phyloP scores from a whole-genome alignment of 2,797 vertebrate genomes.

The Xenentodon cancila region DNA sequence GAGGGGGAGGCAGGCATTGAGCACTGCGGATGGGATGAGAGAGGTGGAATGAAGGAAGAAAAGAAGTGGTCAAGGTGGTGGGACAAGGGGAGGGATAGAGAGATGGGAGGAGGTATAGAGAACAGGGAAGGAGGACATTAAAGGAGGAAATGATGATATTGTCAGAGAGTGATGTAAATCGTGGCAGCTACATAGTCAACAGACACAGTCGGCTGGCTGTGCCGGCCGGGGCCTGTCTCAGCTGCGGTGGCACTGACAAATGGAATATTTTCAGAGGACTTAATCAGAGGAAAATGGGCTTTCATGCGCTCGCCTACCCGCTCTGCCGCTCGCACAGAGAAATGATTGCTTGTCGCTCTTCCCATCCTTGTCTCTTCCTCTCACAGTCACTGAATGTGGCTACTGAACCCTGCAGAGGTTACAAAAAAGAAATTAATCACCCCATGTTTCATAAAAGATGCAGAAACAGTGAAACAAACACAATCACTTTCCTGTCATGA shows the following conservation, averaged over 20 bases:
- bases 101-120: slow-evolving; percentile 65
- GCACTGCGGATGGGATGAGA: slow-evolving; percentile 51
- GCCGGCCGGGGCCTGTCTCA: slow-evolving; percentile 78
- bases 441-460: slow-evolving; percentile 58
- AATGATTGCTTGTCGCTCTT: slow-evolving; percentile 84
- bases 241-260: slow-evolving; percentile 91
- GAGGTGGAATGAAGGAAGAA: slow-evolving; percentile 22
- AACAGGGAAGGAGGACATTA: slow-evolving; percentile 84
- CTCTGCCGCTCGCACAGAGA: slow-evolving; percentile 86
- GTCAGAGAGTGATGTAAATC: slow-evolving; percentile 93
- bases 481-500: slow-evolving; percentile 34
- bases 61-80: slow-evolving; percentile 44
- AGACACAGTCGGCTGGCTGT: slow-evolving; percentile 91
- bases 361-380: slow-evolving; percentile 64
- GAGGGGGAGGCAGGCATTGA: slow-evolving; percentile 21
- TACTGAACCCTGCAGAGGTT: slow-evolving; percentile 75
- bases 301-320: slow-evolving; percentile 89
- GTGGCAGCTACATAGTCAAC: slow-evolving; percentile 90
- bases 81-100: slow-evolving; percentile 52
- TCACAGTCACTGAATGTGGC: slow-evolving; percentile 65
- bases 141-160: slow-evolving; percentile 83
- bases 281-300: slow-evolving; percentile 97
- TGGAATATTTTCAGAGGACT: slow-evolving; percentile 96
- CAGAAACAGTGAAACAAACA: slow-evolving; percentile 39
- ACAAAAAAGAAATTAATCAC: slow-evolving; percentile 68